Conservation (phyloP, 2,113 vertebrate genomes). For the Syrrhaptes paradoxus region DNA sequence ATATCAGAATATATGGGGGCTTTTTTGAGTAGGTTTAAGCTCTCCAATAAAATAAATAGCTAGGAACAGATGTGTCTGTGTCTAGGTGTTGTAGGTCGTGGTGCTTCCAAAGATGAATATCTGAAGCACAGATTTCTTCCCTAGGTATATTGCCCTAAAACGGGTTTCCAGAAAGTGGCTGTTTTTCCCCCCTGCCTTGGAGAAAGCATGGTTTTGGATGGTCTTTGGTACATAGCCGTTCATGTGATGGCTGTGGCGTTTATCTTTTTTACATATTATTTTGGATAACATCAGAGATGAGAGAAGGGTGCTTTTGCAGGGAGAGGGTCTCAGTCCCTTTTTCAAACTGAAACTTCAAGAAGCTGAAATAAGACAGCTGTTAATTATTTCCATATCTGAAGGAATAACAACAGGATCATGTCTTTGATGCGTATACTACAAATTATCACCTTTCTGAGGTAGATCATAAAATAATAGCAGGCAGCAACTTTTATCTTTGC, state of each 20-base stretch:
- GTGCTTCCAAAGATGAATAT: not conserved
- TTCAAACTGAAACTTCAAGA: not conserved
- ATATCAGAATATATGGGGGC: not conserved
- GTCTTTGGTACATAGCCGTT: not conserved
- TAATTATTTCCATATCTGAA: not conserved
- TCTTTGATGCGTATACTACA: not conserved
- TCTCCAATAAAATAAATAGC: not conserved
- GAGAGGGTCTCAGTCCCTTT: not conserved
- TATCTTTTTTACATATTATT: not conserved
- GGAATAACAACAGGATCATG: not conserved
- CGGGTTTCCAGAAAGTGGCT: not conserved
- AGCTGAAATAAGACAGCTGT: conserved; percentile 34
- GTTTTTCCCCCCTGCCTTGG: not conserved
- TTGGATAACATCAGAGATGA: not conserved
- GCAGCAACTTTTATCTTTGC: not conserved
- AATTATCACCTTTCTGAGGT: not conserved
- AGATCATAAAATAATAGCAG: not conserved
- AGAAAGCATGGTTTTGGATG: not conserved
- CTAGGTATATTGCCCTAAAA: not conserved
- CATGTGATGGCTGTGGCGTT: not conserved
- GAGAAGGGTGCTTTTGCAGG: not conserved
- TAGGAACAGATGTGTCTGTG: not conserved
- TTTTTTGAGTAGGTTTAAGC: not conserved
- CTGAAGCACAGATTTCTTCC: not conserved
- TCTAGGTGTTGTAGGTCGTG: not conserved